Evolutionary conservation across 2,888 invertebrate species (phyloP).

Genomic region (Hirtodrosophila duncani): DNA sequence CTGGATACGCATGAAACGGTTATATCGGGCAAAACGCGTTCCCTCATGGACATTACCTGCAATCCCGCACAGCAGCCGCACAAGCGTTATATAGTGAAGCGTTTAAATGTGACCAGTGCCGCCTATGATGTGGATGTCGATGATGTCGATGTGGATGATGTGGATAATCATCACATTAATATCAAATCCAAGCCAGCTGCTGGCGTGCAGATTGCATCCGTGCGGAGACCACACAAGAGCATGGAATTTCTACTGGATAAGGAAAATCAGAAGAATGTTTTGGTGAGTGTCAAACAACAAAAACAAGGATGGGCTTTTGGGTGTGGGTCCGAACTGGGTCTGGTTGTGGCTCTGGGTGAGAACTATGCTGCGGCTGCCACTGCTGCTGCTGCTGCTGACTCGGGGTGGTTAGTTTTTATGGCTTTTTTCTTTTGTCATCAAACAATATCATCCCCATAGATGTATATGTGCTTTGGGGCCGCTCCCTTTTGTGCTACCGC

Average conservation of each 20-base stretch:
- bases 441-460: slow-evolving; percentile 31
- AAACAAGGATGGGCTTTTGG: no score
- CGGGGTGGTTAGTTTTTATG: slow-evolving; percentile 39
- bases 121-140: slow-evolving; percentile 44
- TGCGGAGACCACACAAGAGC: slow-evolving; percentile 87
- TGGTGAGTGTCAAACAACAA: slow-evolving; percentile 83
- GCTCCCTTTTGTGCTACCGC: slow-evolving; percentile 22
- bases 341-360: no score
- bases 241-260: slow-evolving; percentile 97
- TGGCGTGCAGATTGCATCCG: slow-evolving; percentile 74
- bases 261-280: slow-evolving; percentile 90
- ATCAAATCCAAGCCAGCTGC: slow-evolving; percentile 57
- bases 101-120: slow-evolving; percentile 58
- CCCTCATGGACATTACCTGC: slow-evolving; percentile 83
- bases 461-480: slow-evolving; percentile 7
- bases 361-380: no score
- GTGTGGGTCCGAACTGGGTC: no score
- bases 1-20: slow-evolving; percentile 87
- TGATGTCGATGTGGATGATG: slow-evolving; percentile 42
- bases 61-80: slow-evolving; percentile 56
- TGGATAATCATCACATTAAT: slow-evolving; percentile 75
- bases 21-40: slow-evolving; percentile 82
- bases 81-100: slow-evolving; percentile 59
- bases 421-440: slow-evolving; percentile 39
- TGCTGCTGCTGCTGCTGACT: no score